Conservation (phyloP, 2,797 vertebrate species). For the Takifugu ocellatus region DNA sequence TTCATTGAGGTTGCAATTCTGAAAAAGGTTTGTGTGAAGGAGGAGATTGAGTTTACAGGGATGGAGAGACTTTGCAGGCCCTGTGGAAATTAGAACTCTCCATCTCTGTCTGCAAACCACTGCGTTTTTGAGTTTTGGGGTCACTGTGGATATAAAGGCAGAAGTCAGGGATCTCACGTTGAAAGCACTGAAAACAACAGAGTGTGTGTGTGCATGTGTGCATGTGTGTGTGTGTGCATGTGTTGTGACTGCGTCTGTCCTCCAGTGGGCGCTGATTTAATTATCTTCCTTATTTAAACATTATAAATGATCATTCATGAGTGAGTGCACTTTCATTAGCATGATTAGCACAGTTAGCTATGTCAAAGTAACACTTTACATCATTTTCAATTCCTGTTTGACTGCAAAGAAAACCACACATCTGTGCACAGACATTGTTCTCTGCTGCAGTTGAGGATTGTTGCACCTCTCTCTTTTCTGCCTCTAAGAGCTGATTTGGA, state of each 20-base stretch:
- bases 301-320: too few species aligned
- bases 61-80: slow-evolving; percentile 41
- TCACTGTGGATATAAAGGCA: slow-evolving; percentile 11
- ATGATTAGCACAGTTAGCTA: too few species aligned
- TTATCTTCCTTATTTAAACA: too few species aligned
- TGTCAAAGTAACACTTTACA: too few species aligned
- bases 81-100: slow-evolving; percentile 65
- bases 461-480: slow-evolving; percentile 5
- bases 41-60: slow-evolving; percentile 48
- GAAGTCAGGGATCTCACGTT: slow-evolving; percentile 30
- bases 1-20: not conserved
- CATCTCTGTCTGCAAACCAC: slow-evolving; percentile 61
- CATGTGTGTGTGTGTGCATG: not conserved
- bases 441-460: not conserved
- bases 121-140: slow-evolving; percentile 7
- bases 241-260: not conserved
- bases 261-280: too few species aligned
- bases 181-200: slow-evolving; percentile 25
- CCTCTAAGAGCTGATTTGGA: slow-evolving; percentile 26
- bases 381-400: too few species aligned
- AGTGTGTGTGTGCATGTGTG: slow-evolving; percentile 2
- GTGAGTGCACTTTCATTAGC: too few species aligned
- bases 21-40: slow-evolving; percentile 7
- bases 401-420: too few species aligned
- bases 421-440: not conserved